Evolutionary conservation across 2,888 invertebrate genomes (phyloP).

Genomic region (Drymonia ruficornis): DNA sequence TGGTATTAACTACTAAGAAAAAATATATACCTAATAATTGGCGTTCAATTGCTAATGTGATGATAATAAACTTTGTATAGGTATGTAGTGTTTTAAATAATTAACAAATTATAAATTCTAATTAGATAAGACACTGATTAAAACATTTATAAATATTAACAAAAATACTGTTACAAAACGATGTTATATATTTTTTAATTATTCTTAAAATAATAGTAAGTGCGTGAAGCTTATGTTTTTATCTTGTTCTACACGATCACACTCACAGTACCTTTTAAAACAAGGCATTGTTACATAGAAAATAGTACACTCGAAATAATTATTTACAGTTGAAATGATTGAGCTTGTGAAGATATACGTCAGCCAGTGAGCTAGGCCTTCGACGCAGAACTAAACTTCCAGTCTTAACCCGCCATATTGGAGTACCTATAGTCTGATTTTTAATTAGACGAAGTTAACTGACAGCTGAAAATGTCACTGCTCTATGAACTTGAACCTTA

Average conservation of each 20-base stretch:
- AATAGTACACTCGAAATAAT: conserved; percentile 8
- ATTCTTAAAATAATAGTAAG: conserved; percentile 29
- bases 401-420: neutral
- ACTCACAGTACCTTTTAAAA: conserved; percentile 21
- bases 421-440: neutral
- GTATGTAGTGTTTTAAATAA: conserved; percentile 23
- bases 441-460: no score
- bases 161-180: conserved; percentile 44
- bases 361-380: neutral
- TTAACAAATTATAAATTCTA: conserved; percentile 47
- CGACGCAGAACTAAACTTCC: neutral
- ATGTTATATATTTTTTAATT: conserved; percentile 35
- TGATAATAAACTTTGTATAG: conserved; percentile 22
- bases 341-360: neutral
- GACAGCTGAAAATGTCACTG: no score
- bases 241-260: conserved; percentile 38
- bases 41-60: conserved; percentile 29
- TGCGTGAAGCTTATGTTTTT: conserved; percentile 24
- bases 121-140: conserved; percentile 37
- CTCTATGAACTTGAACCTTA: no score
- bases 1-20: neutral
- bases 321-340: conserved; percentile 1
- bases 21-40: conserved; percentile 10
- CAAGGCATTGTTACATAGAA: conserved; percentile 10
- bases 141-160: conserved; percentile 47